These are phyloP conservation scores for Drosophila simulans DNA, from an alignment of 1,140 invertebrate species.

Conservation along the genomic window DNA sequence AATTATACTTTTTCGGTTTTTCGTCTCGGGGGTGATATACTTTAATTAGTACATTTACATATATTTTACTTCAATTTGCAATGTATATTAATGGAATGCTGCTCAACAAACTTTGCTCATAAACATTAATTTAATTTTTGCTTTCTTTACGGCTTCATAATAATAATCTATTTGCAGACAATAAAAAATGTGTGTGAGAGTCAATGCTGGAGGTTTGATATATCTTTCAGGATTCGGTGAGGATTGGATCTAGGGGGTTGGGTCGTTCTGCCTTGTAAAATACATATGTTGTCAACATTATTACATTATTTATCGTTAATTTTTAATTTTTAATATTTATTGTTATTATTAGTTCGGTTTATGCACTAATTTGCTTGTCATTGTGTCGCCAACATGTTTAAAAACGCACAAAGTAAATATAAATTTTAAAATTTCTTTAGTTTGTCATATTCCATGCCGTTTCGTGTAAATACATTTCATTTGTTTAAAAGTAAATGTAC, in stretches of 20 bases:
- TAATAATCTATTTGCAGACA: constrained; percentile 62
- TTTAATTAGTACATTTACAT: constrained; percentile 75
- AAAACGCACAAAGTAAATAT: constrained; percentile 64
- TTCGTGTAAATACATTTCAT: constrained; percentile 70
- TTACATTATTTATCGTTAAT: constrained; percentile 68
- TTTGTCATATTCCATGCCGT: constrained; percentile 45
- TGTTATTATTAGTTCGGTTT: constrained; percentile 49
- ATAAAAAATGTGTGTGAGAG: constrained; percentile 58
- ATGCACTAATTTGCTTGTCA: constrained; percentile 50
- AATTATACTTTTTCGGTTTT: constrained; percentile 62
- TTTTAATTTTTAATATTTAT: constrained; percentile 50
- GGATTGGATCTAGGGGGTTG: constrained; percentile 16
- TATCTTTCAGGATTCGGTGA: constrained; percentile 55
- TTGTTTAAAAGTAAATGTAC: constrained; percentile 69
- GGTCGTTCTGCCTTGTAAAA: constrained; percentile 47
- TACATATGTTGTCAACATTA: constrained; percentile 64
- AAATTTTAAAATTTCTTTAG: constrained; percentile 66
- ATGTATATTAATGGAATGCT: constrained; percentile 68
- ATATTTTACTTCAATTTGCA: constrained; percentile 62
- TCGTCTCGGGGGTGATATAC: constrained; percentile 58
- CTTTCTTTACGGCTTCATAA: constrained; percentile 28
- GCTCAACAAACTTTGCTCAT: constrained; percentile 66
- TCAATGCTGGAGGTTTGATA: constrained; percentile 49
- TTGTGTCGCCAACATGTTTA: constrained; percentile 62
- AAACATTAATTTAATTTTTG: constrained; percentile 45